phyloP scores from a whole-genome alignment of 2,888 invertebrate species.

The Limnephilus marmoratus region DNA sequence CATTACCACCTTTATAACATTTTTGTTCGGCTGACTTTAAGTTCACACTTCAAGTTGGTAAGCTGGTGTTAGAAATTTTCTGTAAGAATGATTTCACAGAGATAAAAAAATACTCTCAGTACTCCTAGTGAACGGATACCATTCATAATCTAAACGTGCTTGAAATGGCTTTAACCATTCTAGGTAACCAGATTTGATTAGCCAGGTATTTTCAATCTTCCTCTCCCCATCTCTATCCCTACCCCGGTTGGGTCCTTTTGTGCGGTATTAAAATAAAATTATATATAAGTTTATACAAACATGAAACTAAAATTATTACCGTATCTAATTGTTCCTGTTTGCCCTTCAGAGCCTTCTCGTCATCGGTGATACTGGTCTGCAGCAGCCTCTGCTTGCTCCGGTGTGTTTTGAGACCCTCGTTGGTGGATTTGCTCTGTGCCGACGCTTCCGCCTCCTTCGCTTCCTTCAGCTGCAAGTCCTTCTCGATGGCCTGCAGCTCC shows the following conservation, averaged over 20 bases:
- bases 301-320: constrained; percentile 67
- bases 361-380: constrained; percentile 82
- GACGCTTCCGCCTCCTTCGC: constrained; percentile 82
- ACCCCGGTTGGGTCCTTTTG: no score
- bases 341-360: constrained; percentile 78
- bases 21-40: no score
- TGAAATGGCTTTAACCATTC: no score
- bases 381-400: constrained; percentile 83
- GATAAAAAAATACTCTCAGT: no score
- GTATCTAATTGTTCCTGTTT: constrained; percentile 81
- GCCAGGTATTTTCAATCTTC: no score
- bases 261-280: no score
- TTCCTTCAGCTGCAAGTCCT: constrained; percentile 80
- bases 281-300: not conserved
- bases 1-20: no score
- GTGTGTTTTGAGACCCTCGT: constrained; percentile 82
- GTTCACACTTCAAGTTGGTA: no score
- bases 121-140: no score
- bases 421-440: constrained; percentile 81
- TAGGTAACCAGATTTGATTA: no score
- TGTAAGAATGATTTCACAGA: not conserved
- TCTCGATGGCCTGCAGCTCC: constrained; percentile 81
- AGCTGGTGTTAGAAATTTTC: not conserved
- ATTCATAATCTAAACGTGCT: no score
- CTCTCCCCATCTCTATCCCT: not conserved